These are phyloP conservation scores for Anthophora plumipes DNA, from an alignment of 2,888 invertebrate genomes.

Conservation along the genomic window DNA sequence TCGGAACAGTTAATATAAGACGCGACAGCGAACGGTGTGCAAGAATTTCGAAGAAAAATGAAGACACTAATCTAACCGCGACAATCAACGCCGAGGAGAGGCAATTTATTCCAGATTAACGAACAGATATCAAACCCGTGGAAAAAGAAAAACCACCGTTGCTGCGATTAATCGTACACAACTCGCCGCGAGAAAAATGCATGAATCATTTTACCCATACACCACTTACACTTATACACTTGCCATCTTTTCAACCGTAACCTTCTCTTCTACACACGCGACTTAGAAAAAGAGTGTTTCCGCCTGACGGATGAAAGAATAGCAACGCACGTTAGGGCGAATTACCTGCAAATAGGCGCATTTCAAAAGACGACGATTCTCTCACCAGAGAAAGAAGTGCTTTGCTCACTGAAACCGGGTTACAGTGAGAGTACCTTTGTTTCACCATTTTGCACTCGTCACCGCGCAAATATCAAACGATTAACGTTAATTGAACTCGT, in stretches of 20 bases:
- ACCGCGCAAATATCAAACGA: slow-evolving; percentile 79
- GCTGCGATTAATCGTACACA: not conserved
- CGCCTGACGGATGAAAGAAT: slow-evolving; percentile 1
- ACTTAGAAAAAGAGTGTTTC: slow-evolving; percentile 14
- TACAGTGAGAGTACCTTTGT: slow-evolving; percentile 78
- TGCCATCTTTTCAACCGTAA: not conserved
- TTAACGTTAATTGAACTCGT: slow-evolving; percentile 79
- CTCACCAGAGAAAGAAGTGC: slow-evolving; percentile 22
- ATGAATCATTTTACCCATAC: not conserved
- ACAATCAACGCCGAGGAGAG: not conserved
- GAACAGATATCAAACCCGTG: not conserved
- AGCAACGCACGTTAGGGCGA: slow-evolving; percentile 16
- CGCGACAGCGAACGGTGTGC: not conserved
- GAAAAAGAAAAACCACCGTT: not conserved
- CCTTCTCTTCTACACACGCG: not conserved
- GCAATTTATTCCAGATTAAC: slow-evolving; percentile 10
- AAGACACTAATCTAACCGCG: slow-evolving; percentile 6
- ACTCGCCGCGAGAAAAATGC: too few species aligned
- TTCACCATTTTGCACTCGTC: slow-evolving; percentile 76
- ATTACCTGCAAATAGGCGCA: slow-evolving; percentile 43
- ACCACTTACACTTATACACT: not conserved
- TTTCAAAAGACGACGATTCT: slow-evolving; percentile 47
- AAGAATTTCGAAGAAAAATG: not conserved
- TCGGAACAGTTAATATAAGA: not conserved
- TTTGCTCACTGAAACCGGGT: slow-evolving; percentile 79